A percentile compares a stretch with the other conserved stretches of the same genome.
phyloP scores from a whole-genome alignment of 2,113 vertebrate species.

The Embiotoca jacksoni region DNA sequence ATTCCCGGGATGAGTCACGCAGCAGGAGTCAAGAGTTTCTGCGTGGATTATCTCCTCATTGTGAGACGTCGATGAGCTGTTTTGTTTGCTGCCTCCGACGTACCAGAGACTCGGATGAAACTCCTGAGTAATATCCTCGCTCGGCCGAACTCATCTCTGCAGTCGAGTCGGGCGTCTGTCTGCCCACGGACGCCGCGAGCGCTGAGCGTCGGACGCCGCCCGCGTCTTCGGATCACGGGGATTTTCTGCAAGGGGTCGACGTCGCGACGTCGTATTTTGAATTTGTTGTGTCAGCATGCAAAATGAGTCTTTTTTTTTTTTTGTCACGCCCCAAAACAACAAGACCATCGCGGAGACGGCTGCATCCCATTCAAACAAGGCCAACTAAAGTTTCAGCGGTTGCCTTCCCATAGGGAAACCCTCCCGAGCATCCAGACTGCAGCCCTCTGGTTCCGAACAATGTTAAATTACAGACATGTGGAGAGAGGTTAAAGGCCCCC shows the following conservation, averaged over 20 bases:
- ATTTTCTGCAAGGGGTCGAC: background rate
- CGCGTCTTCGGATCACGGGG: background rate
- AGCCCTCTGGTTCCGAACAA: constrained; percentile 15
- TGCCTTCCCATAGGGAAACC: background rate
- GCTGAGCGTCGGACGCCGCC: background rate
- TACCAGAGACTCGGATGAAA: constrained; percentile 1
- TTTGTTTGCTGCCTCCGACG: constrained; percentile 19
- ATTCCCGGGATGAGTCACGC: constrained; percentile 47
- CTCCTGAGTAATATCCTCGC: background rate
- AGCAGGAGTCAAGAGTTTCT: constrained; percentile 39
- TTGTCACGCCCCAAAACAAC: background rate
- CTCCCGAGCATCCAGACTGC: constrained; percentile 21
- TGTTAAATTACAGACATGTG: constrained; percentile 46
- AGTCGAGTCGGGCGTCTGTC: no score
- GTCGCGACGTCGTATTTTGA: no score
- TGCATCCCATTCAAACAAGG: constrained; percentile 9
- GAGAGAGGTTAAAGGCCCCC: constrained; percentile 26
- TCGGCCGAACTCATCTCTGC: no score
- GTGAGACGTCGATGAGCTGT: background rate
- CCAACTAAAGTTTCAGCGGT: no score
- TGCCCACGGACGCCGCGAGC: background rate
- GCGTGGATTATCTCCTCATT: constrained; percentile 41
- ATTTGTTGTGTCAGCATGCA: no score
- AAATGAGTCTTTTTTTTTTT: background rate
- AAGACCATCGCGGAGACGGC: constrained; percentile 16